phyloP scores from a whole-genome alignment of 1,140 invertebrate species.

The Calycopis cecrops region DNA sequence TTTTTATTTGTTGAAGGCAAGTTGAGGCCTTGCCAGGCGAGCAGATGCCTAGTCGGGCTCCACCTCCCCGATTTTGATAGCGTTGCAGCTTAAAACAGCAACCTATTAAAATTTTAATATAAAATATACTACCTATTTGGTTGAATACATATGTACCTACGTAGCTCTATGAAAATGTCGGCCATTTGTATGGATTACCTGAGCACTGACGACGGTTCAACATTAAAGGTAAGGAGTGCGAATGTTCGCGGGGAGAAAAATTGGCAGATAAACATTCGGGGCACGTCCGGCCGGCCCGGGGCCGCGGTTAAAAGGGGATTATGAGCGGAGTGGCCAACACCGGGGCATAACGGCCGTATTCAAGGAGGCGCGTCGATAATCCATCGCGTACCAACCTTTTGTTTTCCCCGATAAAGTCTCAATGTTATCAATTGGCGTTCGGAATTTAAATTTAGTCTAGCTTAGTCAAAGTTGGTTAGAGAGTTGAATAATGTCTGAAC shows the following conservation, averaged over 20 bases:
- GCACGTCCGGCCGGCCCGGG: conserved; percentile 44
- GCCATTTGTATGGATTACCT: not conserved
- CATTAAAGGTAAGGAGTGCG: conserved; percentile 47
- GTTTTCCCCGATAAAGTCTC: conserved; percentile 13
- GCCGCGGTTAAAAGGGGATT: conserved; percentile 66
- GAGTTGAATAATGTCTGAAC: too few species aligned
- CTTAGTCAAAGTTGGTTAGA: too few species aligned
- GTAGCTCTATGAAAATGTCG: not conserved
- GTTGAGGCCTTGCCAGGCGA: too few species aligned
- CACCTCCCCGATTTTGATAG: too few species aligned
- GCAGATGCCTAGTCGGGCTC: too few species aligned
- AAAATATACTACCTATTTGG: too few species aligned
- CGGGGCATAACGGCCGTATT: conserved; percentile 43
- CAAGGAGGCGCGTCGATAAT: conserved; percentile 47
- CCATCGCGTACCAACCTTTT: conserved; percentile 42
- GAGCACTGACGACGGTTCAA: conserved; percentile 25
- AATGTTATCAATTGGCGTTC: not conserved
- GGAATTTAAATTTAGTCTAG: not conserved
- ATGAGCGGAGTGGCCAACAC: conserved; percentile 64
- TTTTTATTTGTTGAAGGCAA: too few species aligned
- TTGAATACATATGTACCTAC: too few species aligned
- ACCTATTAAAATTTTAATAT: too few species aligned
- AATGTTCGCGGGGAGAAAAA: conserved; percentile 49
- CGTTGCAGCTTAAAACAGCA: too few species aligned
- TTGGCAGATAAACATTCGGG: conserved; percentile 40